Percentiles rank a stretch among this genome's conserved stretches.
Conservation (phyloP, 2,113 vertebrate genomes). For the Malurus melanocephalus region DNA sequence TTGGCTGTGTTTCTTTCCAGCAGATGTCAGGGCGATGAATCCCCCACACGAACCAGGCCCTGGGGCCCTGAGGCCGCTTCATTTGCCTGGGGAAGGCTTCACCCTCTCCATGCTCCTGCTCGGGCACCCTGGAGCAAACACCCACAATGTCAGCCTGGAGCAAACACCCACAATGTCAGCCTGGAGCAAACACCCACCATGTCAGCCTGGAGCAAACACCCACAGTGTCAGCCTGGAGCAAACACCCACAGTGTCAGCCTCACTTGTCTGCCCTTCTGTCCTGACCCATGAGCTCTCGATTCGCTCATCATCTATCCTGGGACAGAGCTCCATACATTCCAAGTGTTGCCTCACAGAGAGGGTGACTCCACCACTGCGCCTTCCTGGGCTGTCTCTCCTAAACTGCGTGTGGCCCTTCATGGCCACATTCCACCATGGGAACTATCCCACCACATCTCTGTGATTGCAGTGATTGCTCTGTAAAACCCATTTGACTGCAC, state of each 20-base stretch:
- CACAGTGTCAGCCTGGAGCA: too few relatives aligned
- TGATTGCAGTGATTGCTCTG: background rate
- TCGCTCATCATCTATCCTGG: background rate
- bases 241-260: background rate
- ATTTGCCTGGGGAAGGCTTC: background rate
- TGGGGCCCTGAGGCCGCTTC: background rate
- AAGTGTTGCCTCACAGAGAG: background rate
- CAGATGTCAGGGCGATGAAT: background rate
- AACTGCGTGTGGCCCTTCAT: background rate
- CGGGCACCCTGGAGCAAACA: too few relatives aligned
- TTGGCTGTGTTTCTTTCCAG: background rate
- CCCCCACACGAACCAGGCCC: background rate
- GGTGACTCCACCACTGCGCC: fast-evolving
- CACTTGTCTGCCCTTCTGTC: background rate
- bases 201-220: too few relatives aligned
- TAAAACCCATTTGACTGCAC: background rate
- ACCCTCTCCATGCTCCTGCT: background rate
- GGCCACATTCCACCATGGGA: background rate
- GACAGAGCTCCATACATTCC: background rate
- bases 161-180: too few relatives aligned
- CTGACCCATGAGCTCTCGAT: background rate
- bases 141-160: too few relatives aligned
- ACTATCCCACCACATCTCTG: background rate
- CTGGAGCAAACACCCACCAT: too few relatives aligned
- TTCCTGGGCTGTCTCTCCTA: background rate